Evolutionary conservation across 2,113 vertebrate genomes (phyloP).

Genomic region (Salvator merianae): DNA sequence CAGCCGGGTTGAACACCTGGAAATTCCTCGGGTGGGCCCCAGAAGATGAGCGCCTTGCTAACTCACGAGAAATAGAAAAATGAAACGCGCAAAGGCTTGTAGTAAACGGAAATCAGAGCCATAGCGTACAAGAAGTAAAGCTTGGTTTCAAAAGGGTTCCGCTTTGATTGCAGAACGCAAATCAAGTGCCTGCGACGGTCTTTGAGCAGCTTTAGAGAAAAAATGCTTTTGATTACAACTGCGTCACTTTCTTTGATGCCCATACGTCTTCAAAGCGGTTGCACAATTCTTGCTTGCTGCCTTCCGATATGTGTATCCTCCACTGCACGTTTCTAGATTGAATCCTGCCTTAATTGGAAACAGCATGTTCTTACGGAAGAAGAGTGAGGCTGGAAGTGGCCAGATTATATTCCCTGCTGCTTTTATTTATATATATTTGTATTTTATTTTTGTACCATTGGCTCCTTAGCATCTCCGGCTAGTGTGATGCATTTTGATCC

Average conservation of each 20-base stretch:
- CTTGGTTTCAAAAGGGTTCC: slow-evolving; percentile 4
- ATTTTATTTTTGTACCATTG: not conserved
- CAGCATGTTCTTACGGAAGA: not conserved
- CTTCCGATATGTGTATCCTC: not conserved
- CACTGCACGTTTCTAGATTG: slow-evolving; percentile 2
- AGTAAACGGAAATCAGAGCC: not conserved
- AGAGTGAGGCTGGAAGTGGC: slow-evolving; percentile 8
- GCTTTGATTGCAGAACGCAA: not conserved
- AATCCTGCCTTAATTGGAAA: slow-evolving; percentile 11
- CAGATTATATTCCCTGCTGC: not conserved
- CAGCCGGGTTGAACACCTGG: not conserved
- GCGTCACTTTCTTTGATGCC: not conserved
- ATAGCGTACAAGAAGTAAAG: not conserved
- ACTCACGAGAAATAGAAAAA: not conserved
- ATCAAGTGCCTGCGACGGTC: not conserved
- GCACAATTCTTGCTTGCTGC: not conserved
- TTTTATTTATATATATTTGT: not conserved
- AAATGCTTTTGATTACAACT: not conserved
- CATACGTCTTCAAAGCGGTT: not conserved
- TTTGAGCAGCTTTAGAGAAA: too few species aligned
- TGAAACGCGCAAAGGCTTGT: not conserved
- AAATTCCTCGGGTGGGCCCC: not conserved
- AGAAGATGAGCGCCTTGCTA: not conserved
- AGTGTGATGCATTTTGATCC: not conserved
- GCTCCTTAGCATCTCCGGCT: not conserved